Conservation (phyloP, 92 coral and sea anemone species). For the Phymanthus crucifer region DNA sequence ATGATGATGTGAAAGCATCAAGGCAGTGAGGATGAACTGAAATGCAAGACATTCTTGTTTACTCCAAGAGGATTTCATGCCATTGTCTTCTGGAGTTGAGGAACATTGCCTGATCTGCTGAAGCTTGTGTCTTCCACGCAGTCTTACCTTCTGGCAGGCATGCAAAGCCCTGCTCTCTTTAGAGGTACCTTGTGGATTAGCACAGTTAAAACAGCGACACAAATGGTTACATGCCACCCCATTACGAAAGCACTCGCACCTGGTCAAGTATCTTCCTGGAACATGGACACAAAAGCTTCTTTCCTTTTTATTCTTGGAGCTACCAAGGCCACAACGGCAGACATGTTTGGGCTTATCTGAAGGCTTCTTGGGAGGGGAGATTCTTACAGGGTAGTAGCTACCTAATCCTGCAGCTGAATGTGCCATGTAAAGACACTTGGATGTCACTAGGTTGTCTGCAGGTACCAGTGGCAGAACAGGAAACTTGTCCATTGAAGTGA, state of each 20-base stretch:
- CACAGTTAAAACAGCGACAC: constrained; percentile 69
- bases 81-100: background rate
- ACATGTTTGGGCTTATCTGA: constrained; percentile 34
- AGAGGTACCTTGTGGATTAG: constrained; percentile 70
- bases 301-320: constrained; percentile 53
- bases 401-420: constrained; percentile 63
- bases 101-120: constrained; percentile 44
- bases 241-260: constrained; percentile 70
- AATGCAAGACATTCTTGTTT: constrained; percentile 56
- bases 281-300: constrained; percentile 59
- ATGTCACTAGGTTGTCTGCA: constrained; percentile 49
- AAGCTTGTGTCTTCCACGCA: constrained; percentile 64
- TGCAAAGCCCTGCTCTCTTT: constrained; percentile 37
- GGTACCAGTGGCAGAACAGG: constrained; percentile 66
- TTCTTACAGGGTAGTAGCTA: constrained; percentile 36
- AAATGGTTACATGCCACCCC: constrained; percentile 60
- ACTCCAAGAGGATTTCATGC: constrained; percentile 31
- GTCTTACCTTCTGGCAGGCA: constrained; percentile 30
- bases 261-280: constrained; percentile 56
- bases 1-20: constrained; percentile 42
- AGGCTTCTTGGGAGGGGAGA: background rate
- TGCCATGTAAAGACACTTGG: constrained; percentile 55
- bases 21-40: constrained; percentile 44
- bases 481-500: constrained; percentile 67
- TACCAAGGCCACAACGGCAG: constrained; percentile 74